Conservation (phyloP, 1,140 invertebrate genomes). For the Rhysida immarginata region DNA sequence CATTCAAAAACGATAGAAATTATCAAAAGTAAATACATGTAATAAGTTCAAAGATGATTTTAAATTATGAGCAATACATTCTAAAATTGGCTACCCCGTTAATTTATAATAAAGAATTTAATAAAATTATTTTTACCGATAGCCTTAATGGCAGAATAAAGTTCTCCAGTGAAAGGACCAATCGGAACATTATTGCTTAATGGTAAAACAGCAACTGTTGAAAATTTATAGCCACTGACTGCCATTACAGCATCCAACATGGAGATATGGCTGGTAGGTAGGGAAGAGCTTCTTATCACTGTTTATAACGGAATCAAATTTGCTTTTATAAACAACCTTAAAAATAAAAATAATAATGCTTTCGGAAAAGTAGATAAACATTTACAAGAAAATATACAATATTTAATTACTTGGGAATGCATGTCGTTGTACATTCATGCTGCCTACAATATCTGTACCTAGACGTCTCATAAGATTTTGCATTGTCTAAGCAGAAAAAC, state of each 20-base stretch:
- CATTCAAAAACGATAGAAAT: too few relatives aligned
- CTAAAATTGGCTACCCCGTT: too few relatives aligned
- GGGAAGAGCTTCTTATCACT: too few relatives aligned
- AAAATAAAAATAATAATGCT: neutral
- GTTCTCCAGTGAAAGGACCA: conserved; percentile 85
- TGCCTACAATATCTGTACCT: neutral
- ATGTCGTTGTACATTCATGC: too few relatives aligned
- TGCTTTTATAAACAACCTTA: too few relatives aligned
- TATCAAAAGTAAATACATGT: too few relatives aligned
- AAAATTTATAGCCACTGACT: conserved; percentile 51
- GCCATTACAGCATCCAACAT: neutral
- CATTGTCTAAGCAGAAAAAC: neutral
- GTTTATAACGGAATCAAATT: too few relatives aligned
- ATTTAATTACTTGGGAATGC: too few relatives aligned
- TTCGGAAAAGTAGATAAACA: neutral
- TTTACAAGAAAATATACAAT: too few relatives aligned
- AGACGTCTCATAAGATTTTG: neutral
- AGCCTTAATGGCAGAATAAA: conserved; percentile 83
- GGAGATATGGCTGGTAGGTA: neutral
- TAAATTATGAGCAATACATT: too few relatives aligned
- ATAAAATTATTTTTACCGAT: conserved; percentile 46
- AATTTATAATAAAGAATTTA: neutral
- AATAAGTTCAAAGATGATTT: too few relatives aligned
- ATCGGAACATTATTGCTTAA: conserved; percentile 87
- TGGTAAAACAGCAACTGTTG: conserved; percentile 89